Percentiles rank a stretch among this genome's conserved stretches.
Evolutionary conservation across 2,888 invertebrate species (phyloP).

Genomic region (Phragmatobia fuliginosa): DNA sequence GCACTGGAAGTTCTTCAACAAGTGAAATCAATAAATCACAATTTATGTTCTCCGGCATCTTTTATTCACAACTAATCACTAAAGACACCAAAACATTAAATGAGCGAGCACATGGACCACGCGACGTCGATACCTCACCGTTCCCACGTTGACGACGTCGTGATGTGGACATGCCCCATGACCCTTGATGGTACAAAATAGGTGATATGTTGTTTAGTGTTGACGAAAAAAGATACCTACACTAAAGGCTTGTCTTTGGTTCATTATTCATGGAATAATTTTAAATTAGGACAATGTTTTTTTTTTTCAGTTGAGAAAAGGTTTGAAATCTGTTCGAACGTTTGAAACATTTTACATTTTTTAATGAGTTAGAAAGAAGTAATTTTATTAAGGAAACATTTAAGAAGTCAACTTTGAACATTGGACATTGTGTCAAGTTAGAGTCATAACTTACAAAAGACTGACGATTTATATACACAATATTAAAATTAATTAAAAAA

Average conservation of each 20-base stretch:
- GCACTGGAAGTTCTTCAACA: too few species aligned
- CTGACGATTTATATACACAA: constrained; percentile 21
- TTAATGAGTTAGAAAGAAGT: constrained; percentile 5
- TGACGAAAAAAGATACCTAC: constrained; percentile 9
- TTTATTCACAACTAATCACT: too few species aligned
- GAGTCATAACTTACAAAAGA: neutral
- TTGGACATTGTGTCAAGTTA: constrained; percentile 7
- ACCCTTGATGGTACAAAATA: neutral
- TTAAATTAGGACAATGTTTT: constrained; percentile 10
- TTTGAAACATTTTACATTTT: neutral
- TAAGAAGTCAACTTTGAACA: neutral
- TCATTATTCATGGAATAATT: constrained; percentile 2
- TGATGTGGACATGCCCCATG: too few species aligned
- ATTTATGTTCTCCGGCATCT: too few species aligned
- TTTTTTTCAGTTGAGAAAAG: constrained; percentile 14
- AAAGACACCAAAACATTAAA: too few species aligned
- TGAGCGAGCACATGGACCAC: too few species aligned
- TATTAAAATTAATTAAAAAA: neutral
- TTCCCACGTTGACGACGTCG: too few species aligned
- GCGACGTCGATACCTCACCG: too few species aligned
- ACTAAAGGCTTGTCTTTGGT: constrained; percentile 27
- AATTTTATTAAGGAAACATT: neutral
- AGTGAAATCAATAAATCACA: too few species aligned
- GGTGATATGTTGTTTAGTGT: neutral
- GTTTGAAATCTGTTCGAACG: constrained; percentile 35